Percentiles rank a stretch among this genome's conserved stretches.
These are phyloP conservation scores for Corythaeola cristata DNA, from an alignment of 2,113 vertebrate species.

Conservation along the genomic window DNA sequence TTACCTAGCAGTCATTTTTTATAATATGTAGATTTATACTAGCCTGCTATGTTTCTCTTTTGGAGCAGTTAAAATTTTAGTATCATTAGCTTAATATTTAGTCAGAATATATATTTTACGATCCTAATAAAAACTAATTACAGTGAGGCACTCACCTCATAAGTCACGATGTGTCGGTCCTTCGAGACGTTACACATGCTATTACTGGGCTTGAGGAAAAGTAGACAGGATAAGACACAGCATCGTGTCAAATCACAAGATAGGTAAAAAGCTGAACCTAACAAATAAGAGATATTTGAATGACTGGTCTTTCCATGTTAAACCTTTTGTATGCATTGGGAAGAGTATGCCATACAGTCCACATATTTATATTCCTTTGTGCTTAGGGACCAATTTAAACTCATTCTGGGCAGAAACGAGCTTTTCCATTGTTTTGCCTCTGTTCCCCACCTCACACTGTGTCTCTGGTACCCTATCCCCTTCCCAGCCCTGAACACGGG, in stretches of 20 bases:
- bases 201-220: background rate
- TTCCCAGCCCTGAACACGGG: background rate
- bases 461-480: background rate
- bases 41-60: background rate
- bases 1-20: background rate
- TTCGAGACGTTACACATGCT: background rate
- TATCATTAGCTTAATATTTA: constrained; percentile 19
- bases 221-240: background rate
- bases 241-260: background rate
- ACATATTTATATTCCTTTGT: background rate
- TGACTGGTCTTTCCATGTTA: background rate
- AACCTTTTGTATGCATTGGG: background rate
- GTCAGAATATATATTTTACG: constrained; percentile 4
- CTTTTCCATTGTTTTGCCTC: background rate
- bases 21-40: background rate
- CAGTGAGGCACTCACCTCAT: background rate
- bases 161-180: fast-evolving
- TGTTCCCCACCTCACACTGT: background rate
- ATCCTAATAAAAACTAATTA: constrained; percentile 18
- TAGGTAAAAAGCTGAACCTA: background rate
- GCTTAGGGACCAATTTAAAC: background rate
- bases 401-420: background rate
- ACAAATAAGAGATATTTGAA: background rate
- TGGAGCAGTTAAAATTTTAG: background rate
- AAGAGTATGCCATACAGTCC: background rate